Base-by-base conservation (phyloP, 1,140 invertebrate genomes). In the Saccostrea glomerata region DNA sequence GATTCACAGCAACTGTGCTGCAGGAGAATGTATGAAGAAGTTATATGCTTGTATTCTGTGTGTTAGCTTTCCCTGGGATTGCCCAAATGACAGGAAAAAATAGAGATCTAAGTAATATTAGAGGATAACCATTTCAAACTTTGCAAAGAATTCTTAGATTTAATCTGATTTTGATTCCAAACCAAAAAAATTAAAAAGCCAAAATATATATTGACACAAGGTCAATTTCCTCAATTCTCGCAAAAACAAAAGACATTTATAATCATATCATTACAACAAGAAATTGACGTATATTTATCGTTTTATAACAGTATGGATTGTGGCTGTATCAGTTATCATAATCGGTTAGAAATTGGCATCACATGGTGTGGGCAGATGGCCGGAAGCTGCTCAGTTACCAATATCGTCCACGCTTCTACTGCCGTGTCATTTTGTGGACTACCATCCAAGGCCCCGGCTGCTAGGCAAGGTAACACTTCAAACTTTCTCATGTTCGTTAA, bases 301-400 rank as follows among this genome's bases (percentile, higher is more conserved):
- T 17, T 9, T 77, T 30, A 15, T 12, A 30, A 36, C 25, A 25
- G 30, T 30, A 36, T 30, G 25, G 30, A 63, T 11, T 3, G 25
- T 63, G 58, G 15, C 58, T 20, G 17, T 63, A 36, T 77, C 70
- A 36, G 25, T 77, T 36, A 77, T 77, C 70, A 36, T 77, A 25
- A 77, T 77, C 70, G 25, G 5, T 15, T 13, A 12, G 25, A 77
- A 77, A 77, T 77, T 25, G 25, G 13, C 70, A 25, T 77, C 70
- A 77, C 11, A 15, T 25, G 23, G 70, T 30, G 70, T 77, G 70
- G 70, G 70, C 70, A 77, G 70, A 77, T 77, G 70, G 70, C 70
- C 70, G 70, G 70, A 77, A 77, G 30, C 70, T 36, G 23, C 7
- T 77, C 25, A 13, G 70, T 7, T 36, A 30, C 70, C 23, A 25